phyloP scores from a whole-genome alignment of 2,113 vertebrate genomes.

The Tonatia bakeri region DNA sequence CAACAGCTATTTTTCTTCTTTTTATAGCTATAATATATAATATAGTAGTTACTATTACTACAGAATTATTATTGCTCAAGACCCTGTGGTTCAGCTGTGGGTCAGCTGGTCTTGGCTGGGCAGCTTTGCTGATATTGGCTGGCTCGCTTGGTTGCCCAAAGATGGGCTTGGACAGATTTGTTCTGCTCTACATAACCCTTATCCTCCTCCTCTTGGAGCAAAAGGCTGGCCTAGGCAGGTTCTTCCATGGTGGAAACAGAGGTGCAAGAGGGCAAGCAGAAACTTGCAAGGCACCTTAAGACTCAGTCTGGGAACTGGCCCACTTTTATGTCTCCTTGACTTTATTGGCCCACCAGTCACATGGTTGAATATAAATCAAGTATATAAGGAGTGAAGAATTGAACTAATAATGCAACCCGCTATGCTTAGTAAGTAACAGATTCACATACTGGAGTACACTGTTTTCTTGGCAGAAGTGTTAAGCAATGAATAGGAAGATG shows the following conservation, averaged over 20 bases:
- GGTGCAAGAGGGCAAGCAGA: background rate
- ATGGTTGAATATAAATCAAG: background rate
- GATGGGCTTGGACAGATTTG: background rate
- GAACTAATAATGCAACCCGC: background rate
- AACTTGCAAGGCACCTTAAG: background rate
- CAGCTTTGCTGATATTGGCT: background rate
- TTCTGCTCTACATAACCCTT: background rate
- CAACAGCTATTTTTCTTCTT: background rate
- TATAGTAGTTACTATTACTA: background rate
- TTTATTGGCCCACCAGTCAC: background rate
- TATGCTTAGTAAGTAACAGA: background rate
- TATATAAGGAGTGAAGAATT: background rate
- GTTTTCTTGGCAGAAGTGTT: background rate
- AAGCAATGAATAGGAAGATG: background rate
- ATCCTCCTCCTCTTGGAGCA: background rate
- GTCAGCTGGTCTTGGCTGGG: background rate
- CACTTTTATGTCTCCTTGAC: background rate
- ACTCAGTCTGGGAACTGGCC: background rate
- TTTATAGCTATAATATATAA: background rate
- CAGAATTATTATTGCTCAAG: background rate
- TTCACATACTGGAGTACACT: background rate
- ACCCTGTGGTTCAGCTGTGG: background rate
- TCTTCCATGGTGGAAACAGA: background rate
- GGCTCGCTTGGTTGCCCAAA: background rate
- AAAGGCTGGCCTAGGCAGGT: background rate